A percentile compares a stretch with the other conserved stretches of the same genome.
Evolutionary conservation across 2,888 invertebrate species (phyloP).

Genomic region (Mechanitis messenoides): DNA sequence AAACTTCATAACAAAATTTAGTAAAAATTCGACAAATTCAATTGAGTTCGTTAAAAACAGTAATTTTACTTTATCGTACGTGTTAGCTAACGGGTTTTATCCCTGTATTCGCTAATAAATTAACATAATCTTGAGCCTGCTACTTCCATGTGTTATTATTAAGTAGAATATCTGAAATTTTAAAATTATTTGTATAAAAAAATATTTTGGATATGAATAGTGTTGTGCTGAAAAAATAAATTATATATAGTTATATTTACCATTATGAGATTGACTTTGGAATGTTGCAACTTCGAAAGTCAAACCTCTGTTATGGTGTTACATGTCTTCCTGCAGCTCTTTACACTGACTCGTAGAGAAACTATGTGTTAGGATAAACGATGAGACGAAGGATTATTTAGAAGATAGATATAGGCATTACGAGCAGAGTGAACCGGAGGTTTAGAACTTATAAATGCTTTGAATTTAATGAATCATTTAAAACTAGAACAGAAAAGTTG

Average conservation of each 20-base stretch:
- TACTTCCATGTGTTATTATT: constrained; percentile 12
- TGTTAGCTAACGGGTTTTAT: too few relatives aligned
- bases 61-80: too few relatives aligned
- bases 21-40: too few relatives aligned
- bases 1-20: too few relatives aligned
- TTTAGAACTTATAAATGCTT: background rate
- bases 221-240: constrained; percentile 53
- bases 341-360: constrained; percentile 74
- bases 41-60: background rate
- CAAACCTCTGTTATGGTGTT: constrained; percentile 49
- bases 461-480: background rate
- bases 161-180: constrained; percentile 13
- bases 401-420: constrained; percentile 18
- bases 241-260: constrained; percentile 26
- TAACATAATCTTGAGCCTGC: constrained; percentile 22
- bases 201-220: constrained; percentile 70
- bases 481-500: too few relatives aligned
- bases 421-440: background rate
- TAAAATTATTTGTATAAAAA: constrained; percentile 44
- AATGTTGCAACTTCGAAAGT: constrained; percentile 11
- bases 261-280: constrained; percentile 19
- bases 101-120: background rate
- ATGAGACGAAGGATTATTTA: constrained; percentile 22
- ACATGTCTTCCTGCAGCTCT: constrained; percentile 76
- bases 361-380: constrained; percentile 42